A percentile compares a stretch with the other conserved stretches of the same genome.
Conservation (phyloP, 2,888 invertebrate species). For the Rhagium mordax region DNA sequence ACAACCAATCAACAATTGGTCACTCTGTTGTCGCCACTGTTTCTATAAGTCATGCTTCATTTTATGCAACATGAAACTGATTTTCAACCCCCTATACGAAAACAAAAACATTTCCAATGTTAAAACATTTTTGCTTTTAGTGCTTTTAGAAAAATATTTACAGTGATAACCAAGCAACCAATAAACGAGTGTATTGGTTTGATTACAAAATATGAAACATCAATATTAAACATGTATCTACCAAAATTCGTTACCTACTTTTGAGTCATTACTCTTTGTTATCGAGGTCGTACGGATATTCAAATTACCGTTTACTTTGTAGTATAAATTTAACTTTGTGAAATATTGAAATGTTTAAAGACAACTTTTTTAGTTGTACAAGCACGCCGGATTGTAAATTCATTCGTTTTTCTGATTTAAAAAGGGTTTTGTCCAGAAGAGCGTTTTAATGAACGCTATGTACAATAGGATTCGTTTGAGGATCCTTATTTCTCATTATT, state of each 20-base stretch:
- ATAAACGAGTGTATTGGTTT: not conserved
- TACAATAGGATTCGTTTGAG: too few species aligned
- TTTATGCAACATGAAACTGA: too few species aligned
- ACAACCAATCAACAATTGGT: too few species aligned
- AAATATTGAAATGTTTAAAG: conserved; percentile 24
- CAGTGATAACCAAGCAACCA: not conserved
- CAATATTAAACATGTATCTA: not conserved
- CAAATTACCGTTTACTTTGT: conserved; percentile 38
- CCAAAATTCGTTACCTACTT: conserved; percentile 19
- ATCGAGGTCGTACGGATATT: conserved; percentile 38
- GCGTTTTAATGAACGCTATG: too few species aligned
- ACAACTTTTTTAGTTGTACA: not conserved
- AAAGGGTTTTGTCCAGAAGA: not conserved
- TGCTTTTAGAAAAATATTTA: not conserved
- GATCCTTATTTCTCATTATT: too few species aligned
- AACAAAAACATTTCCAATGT: too few species aligned
- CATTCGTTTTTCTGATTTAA: not conserved
- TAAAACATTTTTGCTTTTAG: too few species aligned
- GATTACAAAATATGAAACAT: not conserved
- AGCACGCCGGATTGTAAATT: not conserved
- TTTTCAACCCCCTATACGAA: too few species aligned
- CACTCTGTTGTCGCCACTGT: too few species aligned
- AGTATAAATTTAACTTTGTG: conserved; percentile 3
- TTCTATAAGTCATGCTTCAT: too few species aligned
- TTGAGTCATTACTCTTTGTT: conserved; percentile 38